phyloP scores from a whole-genome alignment of 2,797 vertebrate species.

The Acanthopagrus latus region DNA sequence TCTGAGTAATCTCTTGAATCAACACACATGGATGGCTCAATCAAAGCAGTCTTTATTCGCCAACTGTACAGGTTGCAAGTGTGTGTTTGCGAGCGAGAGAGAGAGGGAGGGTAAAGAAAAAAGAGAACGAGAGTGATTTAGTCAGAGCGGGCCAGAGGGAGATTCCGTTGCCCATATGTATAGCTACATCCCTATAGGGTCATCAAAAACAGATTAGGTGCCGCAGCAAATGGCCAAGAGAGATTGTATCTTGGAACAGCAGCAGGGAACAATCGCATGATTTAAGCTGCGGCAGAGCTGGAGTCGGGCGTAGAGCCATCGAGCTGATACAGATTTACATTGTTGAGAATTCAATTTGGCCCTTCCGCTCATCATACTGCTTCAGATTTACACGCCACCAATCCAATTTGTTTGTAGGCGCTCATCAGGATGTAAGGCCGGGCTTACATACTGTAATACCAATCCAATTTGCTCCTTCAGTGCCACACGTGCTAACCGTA shows the following conservation, averaged over 20 bases:
- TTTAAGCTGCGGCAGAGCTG: constrained; percentile 82
- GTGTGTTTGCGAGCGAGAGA: constrained; percentile 20
- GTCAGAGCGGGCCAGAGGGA: constrained; percentile 50
- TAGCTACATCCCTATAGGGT: constrained; percentile 73
- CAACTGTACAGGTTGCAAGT: constrained; percentile 68
- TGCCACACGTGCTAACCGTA: constrained; percentile 79
- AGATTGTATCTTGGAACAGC: constrained; percentile 81
- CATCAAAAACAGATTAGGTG: constrained; percentile 91
- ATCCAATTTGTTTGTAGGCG: constrained; percentile 92
- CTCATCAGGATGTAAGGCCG: constrained; percentile 72
- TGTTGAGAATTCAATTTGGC: constrained; percentile 93
- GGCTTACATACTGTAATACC: constrained; percentile 84
- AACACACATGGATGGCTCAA: constrained; percentile 80
- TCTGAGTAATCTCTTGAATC: constrained; percentile 79
- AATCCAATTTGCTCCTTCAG: constrained; percentile 93
- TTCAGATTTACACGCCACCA: constrained; percentile 89
- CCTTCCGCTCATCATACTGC: constrained; percentile 86
- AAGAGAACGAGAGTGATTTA: constrained; percentile 37
- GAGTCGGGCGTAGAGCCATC: constrained; percentile 80
- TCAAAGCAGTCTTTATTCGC: constrained; percentile 66
- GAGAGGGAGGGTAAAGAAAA: background rate
- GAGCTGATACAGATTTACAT: constrained; percentile 90
- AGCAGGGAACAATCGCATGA: constrained; percentile 87
- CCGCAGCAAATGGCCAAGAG: constrained; percentile 86
- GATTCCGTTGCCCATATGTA: constrained; percentile 83